phyloP scores from a whole-genome alignment of 2,888 invertebrate species.

The Hofmannophila pseudospretella region DNA sequence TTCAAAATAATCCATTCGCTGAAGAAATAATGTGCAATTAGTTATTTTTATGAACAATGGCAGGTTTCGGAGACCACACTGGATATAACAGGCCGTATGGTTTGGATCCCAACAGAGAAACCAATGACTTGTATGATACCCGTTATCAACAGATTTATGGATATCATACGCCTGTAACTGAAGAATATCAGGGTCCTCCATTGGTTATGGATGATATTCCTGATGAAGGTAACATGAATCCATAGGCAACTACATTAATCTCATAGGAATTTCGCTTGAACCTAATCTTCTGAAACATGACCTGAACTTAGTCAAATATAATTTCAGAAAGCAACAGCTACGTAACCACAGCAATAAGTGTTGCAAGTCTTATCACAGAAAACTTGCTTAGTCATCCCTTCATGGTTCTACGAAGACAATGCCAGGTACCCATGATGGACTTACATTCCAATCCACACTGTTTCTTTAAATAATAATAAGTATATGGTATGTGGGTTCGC shows the following conservation, averaged over 20 bases:
- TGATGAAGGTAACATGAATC: slow-evolving; percentile 53
- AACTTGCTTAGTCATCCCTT: slow-evolving; percentile 96
- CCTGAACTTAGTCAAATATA: not conserved
- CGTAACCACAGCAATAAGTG: slow-evolving; percentile 88
- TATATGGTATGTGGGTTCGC: too few relatives aligned
- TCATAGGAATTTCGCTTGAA: too few relatives aligned
- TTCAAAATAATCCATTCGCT: slow-evolving; percentile 1
- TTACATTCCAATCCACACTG: too few relatives aligned
- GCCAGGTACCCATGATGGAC: too few relatives aligned
- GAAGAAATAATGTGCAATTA: slow-evolving; percentile 15
- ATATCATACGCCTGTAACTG: slow-evolving; percentile 66
- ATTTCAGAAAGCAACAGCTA: slow-evolving; percentile 77
- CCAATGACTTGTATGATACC: slow-evolving; percentile 66
- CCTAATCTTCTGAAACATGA: not conserved
- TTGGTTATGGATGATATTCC: slow-evolving; percentile 64
- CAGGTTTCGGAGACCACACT: slow-evolving; percentile 67
- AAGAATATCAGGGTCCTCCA: slow-evolving; percentile 71
- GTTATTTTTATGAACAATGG: slow-evolving; percentile 45
- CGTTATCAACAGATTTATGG: slow-evolving; percentile 73
- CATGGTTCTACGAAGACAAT: slow-evolving; percentile 93
- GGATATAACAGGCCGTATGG: slow-evolving; percentile 66
- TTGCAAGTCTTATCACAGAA: slow-evolving; percentile 91
- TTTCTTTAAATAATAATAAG: too few relatives aligned
- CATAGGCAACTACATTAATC: not conserved
- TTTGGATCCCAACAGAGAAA: slow-evolving; percentile 63